A percentile compares a stretch with the other conserved stretches of the same genome.
phyloP scores from a whole-genome alignment of 2,797 vertebrate species.

The Oreonectes daqikongensis region DNA sequence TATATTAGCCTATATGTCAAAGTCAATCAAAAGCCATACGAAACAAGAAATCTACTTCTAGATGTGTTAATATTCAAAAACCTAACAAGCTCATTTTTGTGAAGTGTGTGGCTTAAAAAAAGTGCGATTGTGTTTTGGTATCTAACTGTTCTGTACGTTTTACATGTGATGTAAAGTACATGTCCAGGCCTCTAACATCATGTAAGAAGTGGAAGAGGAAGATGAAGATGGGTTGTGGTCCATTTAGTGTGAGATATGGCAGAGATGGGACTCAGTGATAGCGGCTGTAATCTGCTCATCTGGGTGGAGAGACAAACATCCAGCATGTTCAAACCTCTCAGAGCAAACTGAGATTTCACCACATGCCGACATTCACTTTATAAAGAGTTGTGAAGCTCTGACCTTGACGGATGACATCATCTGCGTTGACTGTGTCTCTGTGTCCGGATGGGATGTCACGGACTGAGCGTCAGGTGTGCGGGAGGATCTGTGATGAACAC shows the following conservation, averaged over 20 bases:
- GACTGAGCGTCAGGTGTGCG: slow-evolving; percentile 19
- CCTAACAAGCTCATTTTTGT: no score
- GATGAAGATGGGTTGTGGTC: slow-evolving; percentile 57
- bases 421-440: slow-evolving; percentile 15
- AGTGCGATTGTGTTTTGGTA: no score
- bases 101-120: no score
- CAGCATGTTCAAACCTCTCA: slow-evolving; percentile 33
- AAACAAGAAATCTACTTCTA: no score
- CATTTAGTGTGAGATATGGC: slow-evolving; percentile 62
- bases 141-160: not conserved
- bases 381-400: slow-evolving; percentile 20
- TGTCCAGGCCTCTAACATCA: not conserved
- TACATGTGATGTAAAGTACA: not conserved
- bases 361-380: not conserved
- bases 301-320: slow-evolving; percentile 58
- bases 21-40: no score
- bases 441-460: slow-evolving; percentile 8
- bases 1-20: no score
- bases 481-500: slow-evolving; percentile 14
- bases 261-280: slow-evolving; percentile 51
- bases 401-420: slow-evolving; percentile 15
- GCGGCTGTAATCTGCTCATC: slow-evolving; percentile 60
- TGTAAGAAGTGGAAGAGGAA: slow-evolving; percentile 40
- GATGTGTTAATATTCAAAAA: no score
- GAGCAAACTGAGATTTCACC: not conserved